phyloP scores from a whole-genome alignment of 2,797 vertebrate species.

The Myotis planiceps region DNA sequence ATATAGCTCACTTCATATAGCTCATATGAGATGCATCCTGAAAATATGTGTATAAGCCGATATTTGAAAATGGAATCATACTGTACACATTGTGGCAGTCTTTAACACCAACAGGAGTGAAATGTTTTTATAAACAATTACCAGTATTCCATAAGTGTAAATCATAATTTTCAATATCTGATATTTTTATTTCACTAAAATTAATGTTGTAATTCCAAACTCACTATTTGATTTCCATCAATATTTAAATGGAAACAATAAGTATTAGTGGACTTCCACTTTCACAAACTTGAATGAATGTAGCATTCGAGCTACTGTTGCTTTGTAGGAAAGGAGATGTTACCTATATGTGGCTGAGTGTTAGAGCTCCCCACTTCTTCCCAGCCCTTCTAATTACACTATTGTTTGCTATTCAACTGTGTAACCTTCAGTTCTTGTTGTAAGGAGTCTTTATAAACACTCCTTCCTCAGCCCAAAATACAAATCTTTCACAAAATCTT shows the following conservation, averaged over 20 bases:
- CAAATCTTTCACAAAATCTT: slow-evolving; percentile 33
- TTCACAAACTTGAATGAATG: neutral
- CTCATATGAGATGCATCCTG: neutral
- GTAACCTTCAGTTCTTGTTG: neutral
- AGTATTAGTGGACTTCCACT: neutral
- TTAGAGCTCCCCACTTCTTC: neutral
- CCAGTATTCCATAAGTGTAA: neutral
- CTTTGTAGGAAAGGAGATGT: neutral
- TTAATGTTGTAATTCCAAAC: slow-evolving; percentile 46
- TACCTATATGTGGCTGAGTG: neutral
- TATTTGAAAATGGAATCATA: slow-evolving; percentile 28
- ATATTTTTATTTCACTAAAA: slow-evolving; percentile 54
- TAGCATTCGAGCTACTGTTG: neutral
- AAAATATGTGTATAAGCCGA: neutral
- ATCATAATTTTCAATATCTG: slow-evolving; percentile 42
- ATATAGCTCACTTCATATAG: slow-evolving; percentile 12
- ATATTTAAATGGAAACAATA: slow-evolving; percentile 53
- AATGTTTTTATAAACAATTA: neutral
- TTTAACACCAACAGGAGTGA: slow-evolving; percentile 1
- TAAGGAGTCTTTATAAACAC: neutral
- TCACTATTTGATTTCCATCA: slow-evolving; percentile 37
- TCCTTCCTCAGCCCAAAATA: neutral
- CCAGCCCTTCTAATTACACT: neutral
- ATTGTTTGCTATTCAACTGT: neutral
- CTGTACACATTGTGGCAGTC: neutral